These are phyloP conservation scores for Tenebrosternarchus preto DNA, from an alignment of 2,113 vertebrate genomes.

Conservation along the genomic window DNA sequence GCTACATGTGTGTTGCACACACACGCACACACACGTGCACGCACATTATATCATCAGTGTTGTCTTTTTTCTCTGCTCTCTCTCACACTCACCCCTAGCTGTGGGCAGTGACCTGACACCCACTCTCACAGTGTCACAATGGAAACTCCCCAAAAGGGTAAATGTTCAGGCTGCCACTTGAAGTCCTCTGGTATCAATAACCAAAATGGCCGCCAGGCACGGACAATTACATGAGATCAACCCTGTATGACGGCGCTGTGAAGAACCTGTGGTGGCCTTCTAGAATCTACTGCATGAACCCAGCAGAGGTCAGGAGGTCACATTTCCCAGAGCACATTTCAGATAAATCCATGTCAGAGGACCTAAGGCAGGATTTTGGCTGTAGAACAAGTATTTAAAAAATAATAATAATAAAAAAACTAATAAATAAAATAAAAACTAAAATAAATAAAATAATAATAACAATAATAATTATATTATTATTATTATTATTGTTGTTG, in stretches of 20 bases:
- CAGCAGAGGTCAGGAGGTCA: constrained; percentile 20
- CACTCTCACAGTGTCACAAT: constrained; percentile 33
- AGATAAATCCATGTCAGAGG: neutral
- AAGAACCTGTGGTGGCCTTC: constrained; percentile 13
- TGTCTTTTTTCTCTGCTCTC: neutral
- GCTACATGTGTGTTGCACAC: too few species aligned
- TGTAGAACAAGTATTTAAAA: too few species aligned
- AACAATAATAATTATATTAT: too few species aligned
- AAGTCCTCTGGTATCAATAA: constrained; percentile 31
- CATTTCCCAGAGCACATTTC: neutral
- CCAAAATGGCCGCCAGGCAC: constrained; percentile 19
- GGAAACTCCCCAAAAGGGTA: neutral
- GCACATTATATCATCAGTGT: neutral
- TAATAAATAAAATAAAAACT: too few species aligned
- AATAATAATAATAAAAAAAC: too few species aligned
- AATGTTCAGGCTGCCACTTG: neutral
- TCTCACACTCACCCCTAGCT: constrained; percentile 5
- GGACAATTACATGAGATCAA: constrained; percentile 38
- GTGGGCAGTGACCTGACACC: constrained; percentile 15
- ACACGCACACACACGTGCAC: neutral
- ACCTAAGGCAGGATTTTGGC: neutral
- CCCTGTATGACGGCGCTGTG: neutral
- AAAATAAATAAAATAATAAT: too few species aligned
- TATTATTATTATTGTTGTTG: too few species aligned
- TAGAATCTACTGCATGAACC: constrained; percentile 19